Evolutionary conservation across 2,888 invertebrate genomes (phyloP).

Genomic region (Drosophila recens): DNA sequence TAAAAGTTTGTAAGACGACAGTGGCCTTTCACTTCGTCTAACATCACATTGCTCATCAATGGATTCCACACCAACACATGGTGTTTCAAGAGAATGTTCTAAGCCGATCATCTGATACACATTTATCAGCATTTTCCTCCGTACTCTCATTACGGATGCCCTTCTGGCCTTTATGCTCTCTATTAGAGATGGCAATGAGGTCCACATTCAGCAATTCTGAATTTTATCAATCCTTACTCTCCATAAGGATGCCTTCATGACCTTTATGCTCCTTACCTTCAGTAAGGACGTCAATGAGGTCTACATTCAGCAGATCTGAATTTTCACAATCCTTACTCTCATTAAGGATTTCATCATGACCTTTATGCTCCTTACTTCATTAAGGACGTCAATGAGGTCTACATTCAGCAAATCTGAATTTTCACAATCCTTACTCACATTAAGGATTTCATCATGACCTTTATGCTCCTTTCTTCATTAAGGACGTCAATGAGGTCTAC

Average conservation of each 20-base stretch:
- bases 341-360: too few species aligned
- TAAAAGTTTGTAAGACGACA: not conserved
- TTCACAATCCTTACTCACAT: constrained; percentile 1
- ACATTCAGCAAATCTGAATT: not conserved
- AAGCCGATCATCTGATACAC: not conserved
- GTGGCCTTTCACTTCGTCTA: constrained; percentile 3
- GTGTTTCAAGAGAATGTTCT: constrained; percentile 5
- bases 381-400: not conserved
- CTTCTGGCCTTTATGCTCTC: not conserved
- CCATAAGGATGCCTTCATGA: too few species aligned
- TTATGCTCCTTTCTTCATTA: too few species aligned
- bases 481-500: too few species aligned
- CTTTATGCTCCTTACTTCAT: too few species aligned
- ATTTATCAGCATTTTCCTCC: not conserved
- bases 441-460: not conserved
- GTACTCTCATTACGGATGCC: not conserved
- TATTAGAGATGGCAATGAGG: not conserved
- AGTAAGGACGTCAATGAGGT: too few species aligned
- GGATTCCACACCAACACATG: not conserved
- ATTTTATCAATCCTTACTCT: too few species aligned
- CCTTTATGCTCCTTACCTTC: too few species aligned
- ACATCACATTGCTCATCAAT: not conserved
- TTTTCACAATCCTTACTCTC: too few species aligned
- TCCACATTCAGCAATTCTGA: too few species aligned
- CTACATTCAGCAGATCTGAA: too few species aligned